Base-by-base conservation (phyloP, 2,888 invertebrate species). In the Atrina japonica region DNA sequence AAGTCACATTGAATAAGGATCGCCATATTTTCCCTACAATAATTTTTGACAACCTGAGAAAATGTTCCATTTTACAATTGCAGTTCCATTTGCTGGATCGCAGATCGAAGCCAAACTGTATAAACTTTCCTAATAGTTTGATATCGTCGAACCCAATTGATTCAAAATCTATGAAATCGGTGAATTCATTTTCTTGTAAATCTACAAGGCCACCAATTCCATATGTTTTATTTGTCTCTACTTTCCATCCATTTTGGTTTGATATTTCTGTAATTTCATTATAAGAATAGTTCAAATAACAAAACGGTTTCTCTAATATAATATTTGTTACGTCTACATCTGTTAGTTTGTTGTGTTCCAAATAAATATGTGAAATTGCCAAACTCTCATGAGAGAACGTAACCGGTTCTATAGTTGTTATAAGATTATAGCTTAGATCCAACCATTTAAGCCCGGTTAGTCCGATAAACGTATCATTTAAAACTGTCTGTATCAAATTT, bases 271-370 rank as follows among this genome's bases (percentile, higher is more conserved):
- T 53, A 14, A 70, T 45, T 35, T 30, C 18, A 21, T 70, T 70
- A 18, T 35, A 7, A n/a, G 65, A 59, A 47, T 27, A 70, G 30
- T 64, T 25, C 11, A 35, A n/a, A 9, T n/a, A 16, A 65, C 65
- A 70, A 43, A 70, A 70, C n/a, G 64, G 59, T 1, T 21, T 41
- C 14, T 60, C 49, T 7, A 59, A 18, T 6, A 70, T 16, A 14
- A 59, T 21, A 40, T 70, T 70, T 14, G 65, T 65, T 7, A 65
- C 21, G 45, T 70, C 70, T 18, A 70, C n/a, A 30, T 9, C 35
- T 25, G 21, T 2, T 1, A 65, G 18, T 3, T 18, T 11, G 7
- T 65, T 70, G 6, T 70, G 11, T 14, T 45, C 21, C 2, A 65
- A 18, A n/a, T 43, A 16, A 5, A 47, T 29, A n/a, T 59, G 3